Evolutionary conservation across 2,888 invertebrate species (phyloP), one percentile per base, ranked within the genome.

Genomic region (Diarsia mendica): DNA sequence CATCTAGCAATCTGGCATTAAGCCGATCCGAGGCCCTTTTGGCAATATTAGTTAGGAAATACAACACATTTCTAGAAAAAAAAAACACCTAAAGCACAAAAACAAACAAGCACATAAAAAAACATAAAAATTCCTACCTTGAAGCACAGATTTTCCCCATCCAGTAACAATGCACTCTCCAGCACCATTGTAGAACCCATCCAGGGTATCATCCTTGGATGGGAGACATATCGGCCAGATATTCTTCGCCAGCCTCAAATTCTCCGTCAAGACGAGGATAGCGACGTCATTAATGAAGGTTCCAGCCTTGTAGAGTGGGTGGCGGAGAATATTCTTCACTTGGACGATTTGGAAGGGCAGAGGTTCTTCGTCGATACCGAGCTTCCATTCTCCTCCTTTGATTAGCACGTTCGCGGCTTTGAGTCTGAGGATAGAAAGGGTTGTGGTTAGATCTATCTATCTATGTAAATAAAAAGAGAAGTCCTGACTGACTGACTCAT

Each of bases 321-420:
- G 98, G 1, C 97, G 92, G 0, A 97, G 96, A 74, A 98, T 97
- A 5, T 97, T 97, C 39, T 97, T 97, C 15, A 98, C 98, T 68
- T 97, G 97, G 0, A 97, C 97, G 73, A 98, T 97, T 92, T 98
- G 98, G 97, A 98, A 98, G 0, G 98, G 98, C 20, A 98, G 94
- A 0, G 98, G 98, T 87, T 98, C 98, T 70, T 98, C 98, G 83
- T 98, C 98, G 86, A 98, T 97, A 64, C 98, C 98, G 5, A 98
- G 95, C 89, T 98, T 98, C 98, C 98, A 98, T 97, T 98, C 98
- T 0, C 98, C 98, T 1, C 98, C 98, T 90, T 98, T 98, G 86
- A 98, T 97, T 0, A 98, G 96, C 0, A 98, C 96, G 90, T 98
- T 98, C 84, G 95, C 96, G 20, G 98, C 97, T 46, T 95, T 93